phyloP scores from a whole-genome alignment of 2,113 vertebrate genomes.

The Strigops habroptila region DNA sequence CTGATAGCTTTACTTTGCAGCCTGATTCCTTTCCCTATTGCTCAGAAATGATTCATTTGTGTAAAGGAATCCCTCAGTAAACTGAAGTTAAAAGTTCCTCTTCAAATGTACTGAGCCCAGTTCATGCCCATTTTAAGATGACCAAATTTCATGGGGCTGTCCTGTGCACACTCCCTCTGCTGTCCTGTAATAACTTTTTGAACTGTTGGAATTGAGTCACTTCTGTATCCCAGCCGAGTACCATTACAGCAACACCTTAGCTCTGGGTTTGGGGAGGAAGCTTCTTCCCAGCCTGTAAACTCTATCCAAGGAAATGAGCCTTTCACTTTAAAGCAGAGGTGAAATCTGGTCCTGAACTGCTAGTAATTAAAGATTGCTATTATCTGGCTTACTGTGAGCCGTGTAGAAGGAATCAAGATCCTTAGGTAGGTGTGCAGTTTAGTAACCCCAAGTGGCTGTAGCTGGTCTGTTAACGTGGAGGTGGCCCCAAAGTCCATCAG shows the following conservation, averaged over 20 bases:
- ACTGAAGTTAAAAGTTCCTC: neutral
- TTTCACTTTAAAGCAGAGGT: neutral
- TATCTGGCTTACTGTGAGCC: neutral
- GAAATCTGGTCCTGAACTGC: neutral
- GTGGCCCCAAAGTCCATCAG: neutral
- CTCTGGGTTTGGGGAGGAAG: neutral
- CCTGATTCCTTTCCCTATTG: fast-evolving
- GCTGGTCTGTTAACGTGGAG: neutral
- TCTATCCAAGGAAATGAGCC: neutral
- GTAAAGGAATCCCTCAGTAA: neutral
- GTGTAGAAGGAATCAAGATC: neutral
- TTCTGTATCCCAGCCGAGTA: neutral
- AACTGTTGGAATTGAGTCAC: neutral
- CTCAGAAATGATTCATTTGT: neutral
- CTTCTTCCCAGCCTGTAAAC: neutral
- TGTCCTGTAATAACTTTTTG: neutral
- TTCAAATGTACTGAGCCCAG: neutral
- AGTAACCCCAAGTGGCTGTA: neutral
- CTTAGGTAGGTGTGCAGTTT: neutral
- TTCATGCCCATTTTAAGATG: neutral
- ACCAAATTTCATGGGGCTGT: fast-evolving
- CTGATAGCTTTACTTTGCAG: neutral
- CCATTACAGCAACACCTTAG: neutral
- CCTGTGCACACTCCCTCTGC: neutral
- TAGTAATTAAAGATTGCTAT: neutral